Evolutionary conservation across 2,113 vertebrate genomes (phyloP).

Genomic region (Atrichornis clamosus): DNA sequence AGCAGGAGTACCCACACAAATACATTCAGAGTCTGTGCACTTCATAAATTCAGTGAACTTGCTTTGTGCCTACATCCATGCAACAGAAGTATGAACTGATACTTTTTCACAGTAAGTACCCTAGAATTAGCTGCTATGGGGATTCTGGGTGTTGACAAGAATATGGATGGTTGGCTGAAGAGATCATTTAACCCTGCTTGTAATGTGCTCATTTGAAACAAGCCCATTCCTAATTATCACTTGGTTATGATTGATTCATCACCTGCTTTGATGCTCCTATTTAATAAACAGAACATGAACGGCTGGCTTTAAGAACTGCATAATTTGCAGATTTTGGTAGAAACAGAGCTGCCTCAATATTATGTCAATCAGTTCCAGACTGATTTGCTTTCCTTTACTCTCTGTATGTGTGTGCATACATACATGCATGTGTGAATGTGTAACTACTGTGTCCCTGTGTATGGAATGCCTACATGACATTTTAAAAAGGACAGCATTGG

Average conservation of each 20-base stretch:
- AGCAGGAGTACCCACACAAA: neutral
- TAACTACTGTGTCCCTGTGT: neutral
- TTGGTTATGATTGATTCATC: conserved; percentile 45
- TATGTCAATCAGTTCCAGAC: neutral
- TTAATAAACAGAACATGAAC: conserved; percentile 47
- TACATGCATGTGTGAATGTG: neutral
- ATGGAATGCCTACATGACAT: neutral
- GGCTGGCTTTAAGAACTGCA: neutral
- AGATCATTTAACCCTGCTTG: conserved; percentile 41
- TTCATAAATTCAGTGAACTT: neutral
- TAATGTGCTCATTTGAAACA: conserved; percentile 52
- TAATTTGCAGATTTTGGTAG: neutral
- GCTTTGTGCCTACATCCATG: neutral
- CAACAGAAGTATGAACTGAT: neutral
- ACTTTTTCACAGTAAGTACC: neutral
- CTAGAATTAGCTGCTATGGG: neutral
- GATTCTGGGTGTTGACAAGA: conserved; percentile 11
- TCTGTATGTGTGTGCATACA: too few relatives aligned
- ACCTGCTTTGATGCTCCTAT: neutral
- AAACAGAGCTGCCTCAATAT: neutral
- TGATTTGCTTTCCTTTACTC: neutral
- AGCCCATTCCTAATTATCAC: conserved; percentile 41
- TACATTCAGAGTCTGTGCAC: neutral
- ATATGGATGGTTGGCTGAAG: neutral
- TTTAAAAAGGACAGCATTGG: neutral